These are phyloP conservation scores for Erythrolamprus reginae DNA, from an alignment of 2,113 vertebrate species.

Conservation along the genomic window DNA sequence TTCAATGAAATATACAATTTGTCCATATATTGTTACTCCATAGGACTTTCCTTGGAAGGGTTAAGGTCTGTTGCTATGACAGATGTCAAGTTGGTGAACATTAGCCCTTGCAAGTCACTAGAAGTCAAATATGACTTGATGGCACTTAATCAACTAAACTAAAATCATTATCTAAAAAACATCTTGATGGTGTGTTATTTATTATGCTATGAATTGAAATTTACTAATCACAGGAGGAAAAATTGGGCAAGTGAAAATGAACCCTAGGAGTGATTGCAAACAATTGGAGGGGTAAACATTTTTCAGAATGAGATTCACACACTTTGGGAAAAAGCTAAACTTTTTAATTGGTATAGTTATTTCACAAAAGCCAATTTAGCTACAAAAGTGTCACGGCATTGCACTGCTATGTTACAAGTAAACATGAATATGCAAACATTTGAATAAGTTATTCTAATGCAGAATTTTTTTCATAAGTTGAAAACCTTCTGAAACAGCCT, in stretches of 20 bases:
- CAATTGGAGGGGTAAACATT: neutral
- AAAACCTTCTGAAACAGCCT: neutral
- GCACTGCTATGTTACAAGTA: neutral
- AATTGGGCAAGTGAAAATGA: neutral
- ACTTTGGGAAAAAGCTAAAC: neutral
- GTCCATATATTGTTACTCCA: neutral
- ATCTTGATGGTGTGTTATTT: neutral
- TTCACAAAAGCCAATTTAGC: neutral
- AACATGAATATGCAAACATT: neutral
- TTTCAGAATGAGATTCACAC: neutral
- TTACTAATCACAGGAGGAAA: neutral
- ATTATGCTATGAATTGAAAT: neutral
- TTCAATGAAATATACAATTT: neutral
- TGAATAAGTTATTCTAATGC: neutral
- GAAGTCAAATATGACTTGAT: neutral
- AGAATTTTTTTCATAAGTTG: neutral
- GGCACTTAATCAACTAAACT: neutral
- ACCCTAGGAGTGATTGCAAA: neutral
- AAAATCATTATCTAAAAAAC: neutral
- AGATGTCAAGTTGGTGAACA: neutral
- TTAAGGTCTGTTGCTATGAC: neutral
- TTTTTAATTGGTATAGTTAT: neutral
- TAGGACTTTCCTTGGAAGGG: neutral
- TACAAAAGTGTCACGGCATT: neutral
- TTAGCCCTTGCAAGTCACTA: neutral